Conservation (phyloP, 2,888 invertebrate species). For the Microctonus hyperodae region DNA sequence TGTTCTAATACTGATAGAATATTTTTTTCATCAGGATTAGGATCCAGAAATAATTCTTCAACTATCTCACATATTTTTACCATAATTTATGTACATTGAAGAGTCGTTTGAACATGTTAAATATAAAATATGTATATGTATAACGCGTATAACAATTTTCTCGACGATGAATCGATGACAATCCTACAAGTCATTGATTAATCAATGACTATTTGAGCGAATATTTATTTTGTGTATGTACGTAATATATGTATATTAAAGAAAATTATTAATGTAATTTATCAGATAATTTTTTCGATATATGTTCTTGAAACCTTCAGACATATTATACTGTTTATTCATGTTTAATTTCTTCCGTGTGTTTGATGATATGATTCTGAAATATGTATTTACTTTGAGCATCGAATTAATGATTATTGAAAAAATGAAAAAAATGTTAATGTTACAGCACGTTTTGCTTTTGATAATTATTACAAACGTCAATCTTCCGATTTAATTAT, state of each 20-base stretch:
- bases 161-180: background rate
- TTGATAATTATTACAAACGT: background rate
- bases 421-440: background rate
- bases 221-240: background rate
- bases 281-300: background rate
- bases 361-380: background rate
- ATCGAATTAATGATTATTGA: background rate
- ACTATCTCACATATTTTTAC: background rate
- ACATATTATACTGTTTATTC: background rate
- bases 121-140: background rate
- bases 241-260: no score
- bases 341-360: background rate
- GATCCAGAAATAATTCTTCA: background rate
- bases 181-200: background rate
- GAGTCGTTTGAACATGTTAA: background rate
- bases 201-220: background rate
- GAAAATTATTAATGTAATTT: background rate
- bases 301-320: background rate
- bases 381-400: background rate
- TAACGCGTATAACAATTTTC: background rate
- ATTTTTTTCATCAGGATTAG: background rate
- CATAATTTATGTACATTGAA: conserved; percentile 10
- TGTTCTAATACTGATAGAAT: background rate
- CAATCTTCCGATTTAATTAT: background rate
- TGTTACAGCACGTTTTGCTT: background rate